Base-by-base conservation (phyloP, 2,113 vertebrate genomes). In the Desmodus rotundus region DNA sequence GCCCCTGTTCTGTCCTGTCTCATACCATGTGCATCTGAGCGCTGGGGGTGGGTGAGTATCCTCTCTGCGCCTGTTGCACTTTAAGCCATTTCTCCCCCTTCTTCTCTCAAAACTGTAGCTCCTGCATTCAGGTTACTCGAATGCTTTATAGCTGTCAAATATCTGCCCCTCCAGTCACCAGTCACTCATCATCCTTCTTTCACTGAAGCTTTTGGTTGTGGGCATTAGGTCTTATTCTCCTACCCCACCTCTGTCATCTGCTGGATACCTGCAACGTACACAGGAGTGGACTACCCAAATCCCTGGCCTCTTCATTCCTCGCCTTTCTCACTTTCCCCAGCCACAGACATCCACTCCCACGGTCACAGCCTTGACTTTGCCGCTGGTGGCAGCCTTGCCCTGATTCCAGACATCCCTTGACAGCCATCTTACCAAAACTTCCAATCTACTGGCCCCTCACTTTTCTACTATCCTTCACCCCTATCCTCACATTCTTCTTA, bases 401-500 rank as follows among this genome's bases (percentile, higher is more conserved):
- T 92, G 73, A 88, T 56, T 68, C 61, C 77, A 89, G 82, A 96
- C 26, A 84, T 33, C 65, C 47, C 90, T 73, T 45, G 70, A 87
- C 24, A 80, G 36, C 13, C 12, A 47, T 63, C 81, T 78, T 45
- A 77, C 92, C 78, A 56, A 54, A 78, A 81, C 67, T 36, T 28
- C 14, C 28, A 65, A 47, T 61, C 22, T 56, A 6, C 8, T 52
- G 41, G 38, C n/a, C 45, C 26, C 4, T 56, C 54, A 10, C 52
- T 61, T 50, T 85, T 47, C 72, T 81, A n/a, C 54, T n/a, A 10
- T 38, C 52, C 45, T 6, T 84, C 41, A 54, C 36, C 28, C 47
- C 47, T n/a, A 17, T 38, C 56, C 24, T 88, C 38, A 78, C 43
- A 70, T 43, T n/a, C 61, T 86, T 86, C 45, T 74, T 41, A 72